Evolutionary conservation across 2,113 vertebrate species (phyloP), one percentile per base, ranked within the genome.

Genomic region (Pavo muticus): DNA sequence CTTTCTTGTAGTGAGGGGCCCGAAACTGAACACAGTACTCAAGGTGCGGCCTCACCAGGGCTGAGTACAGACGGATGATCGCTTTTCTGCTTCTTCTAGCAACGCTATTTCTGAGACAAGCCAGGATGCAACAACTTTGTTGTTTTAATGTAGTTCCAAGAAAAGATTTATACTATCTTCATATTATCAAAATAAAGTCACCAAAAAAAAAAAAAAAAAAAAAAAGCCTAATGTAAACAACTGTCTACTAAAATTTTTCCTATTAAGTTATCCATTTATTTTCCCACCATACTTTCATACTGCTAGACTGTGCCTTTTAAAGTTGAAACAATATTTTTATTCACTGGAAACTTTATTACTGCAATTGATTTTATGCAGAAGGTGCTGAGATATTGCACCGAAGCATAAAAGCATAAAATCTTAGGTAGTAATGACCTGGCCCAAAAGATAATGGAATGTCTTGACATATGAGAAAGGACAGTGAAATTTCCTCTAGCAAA

Each of bases 231-330:
- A 32, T 13, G 5, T 24, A 57, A 91, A 84, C 35, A 2, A 19
- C 14, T 57, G 6, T 4, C 23, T 50, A 16, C 8, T 59, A 69
- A 47, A 59, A 20, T 14, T 37, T 57, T 81, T 74, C 25, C 6
- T 70, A 73, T 44, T 84, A 74, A 79, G 59, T 71, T 7, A 80
- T 37, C 17, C 11, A 35, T 68, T 85, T 42, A 39, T 50, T 90
- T 52, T 14, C 1, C 5, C 16, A 40, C n/a, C 0, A 3, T n/a
- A 70, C 3, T 3, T 70, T 80, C 21, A n/a, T 59, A 30, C 4
- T 59, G 2, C 10, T 61, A 61, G 30, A 37, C 5, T 23, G 8
- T 7, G 9, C 60, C n/a, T 70, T 84, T 74, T 29, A 2, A 67
- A 90, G 69, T 60, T 14, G 32, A 47, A 64, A 9, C 7, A 61